Evolutionary conservation across 2,797 vertebrate species (phyloP), one percentile per base, ranked within the genome.

Genomic region (Amphiprion clarkii): DNA sequence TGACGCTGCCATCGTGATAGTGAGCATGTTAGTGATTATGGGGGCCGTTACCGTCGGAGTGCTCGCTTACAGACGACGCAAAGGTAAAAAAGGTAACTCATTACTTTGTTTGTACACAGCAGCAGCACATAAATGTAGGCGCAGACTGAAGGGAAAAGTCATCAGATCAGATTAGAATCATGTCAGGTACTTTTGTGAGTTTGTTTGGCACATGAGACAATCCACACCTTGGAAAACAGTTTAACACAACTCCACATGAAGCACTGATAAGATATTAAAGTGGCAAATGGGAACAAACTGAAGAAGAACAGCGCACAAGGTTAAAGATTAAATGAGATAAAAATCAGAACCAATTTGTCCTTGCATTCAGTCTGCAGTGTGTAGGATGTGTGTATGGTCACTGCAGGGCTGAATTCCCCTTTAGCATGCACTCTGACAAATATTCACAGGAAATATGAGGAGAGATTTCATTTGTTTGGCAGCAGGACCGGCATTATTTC

Each of bases 71-170:
- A 44, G 23, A 29, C 85, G 44, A 23, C 83, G 4, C 53, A 93
- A 92, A 87, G 91, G 92, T 92, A 86, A 78, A 0, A 36, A 36
- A 36, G 33, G 33, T 10, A 6, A 8, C 53, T 13, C 1, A 3
- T 27, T 2, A 17, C 2, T 49, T n/a, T 10, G 5, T 49, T 36
- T 57, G 14, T n/a, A 17, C 23, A 59, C 31, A 5, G 71, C 5
- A 51, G 39, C 52, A 1, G 0, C 5, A 17, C 27, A 27, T 27
- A 27, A 27, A 27, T 33, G 27, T 16, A 59, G 23, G 23, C 23
- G 23, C 23, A 23, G 27, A 54, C 3, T 42, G 6, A 5, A 59
- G 52, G 19, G 10, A 54, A 56, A 56, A 19, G 33, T 27, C 14
- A 10, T 6, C 17, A 48, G 19, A 19, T 27, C 19, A 49, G 17